Conservation (phyloP, 1,140 invertebrate species). For the Musca vetustissima region DNA sequence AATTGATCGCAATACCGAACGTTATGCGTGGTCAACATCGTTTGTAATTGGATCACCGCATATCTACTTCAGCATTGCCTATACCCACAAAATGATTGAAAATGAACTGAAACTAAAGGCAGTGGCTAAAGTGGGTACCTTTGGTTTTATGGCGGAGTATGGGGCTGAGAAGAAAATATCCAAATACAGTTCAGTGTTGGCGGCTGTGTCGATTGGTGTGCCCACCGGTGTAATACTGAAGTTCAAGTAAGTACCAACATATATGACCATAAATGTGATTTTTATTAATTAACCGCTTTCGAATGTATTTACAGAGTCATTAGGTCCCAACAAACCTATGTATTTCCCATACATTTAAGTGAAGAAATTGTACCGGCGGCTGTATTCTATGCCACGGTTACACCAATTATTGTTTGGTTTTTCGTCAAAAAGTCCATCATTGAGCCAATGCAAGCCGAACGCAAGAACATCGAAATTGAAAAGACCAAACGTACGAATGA, state of each 20-base stretch:
- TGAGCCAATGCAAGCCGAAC: slow-evolving; percentile 80
- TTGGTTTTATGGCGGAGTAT: slow-evolving; percentile 85
- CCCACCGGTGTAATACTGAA: slow-evolving; percentile 86
- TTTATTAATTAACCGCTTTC: too few relatives aligned
- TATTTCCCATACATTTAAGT: slow-evolving; percentile 87
- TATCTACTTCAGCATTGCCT: slow-evolving; percentile 74
- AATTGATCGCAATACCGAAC: slow-evolving; percentile 73
- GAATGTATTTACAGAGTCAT: slow-evolving; percentile 71
- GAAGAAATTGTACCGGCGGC: slow-evolving; percentile 87
- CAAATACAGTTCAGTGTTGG: slow-evolving; percentile 83
- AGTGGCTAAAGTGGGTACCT: slow-evolving; percentile 78
- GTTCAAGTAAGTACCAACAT: slow-evolving; percentile 70
- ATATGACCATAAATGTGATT: not conserved
- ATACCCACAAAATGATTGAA: slow-evolving; percentile 75
- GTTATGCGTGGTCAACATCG: slow-evolving; percentile 64
- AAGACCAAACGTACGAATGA: slow-evolving; percentile 74
- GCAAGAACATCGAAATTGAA: slow-evolving; percentile 74
- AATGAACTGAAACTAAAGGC: slow-evolving; percentile 76
- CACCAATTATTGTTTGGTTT: slow-evolving; percentile 79
- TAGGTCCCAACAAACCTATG: slow-evolving; percentile 84
- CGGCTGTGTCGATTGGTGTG: slow-evolving; percentile 79
- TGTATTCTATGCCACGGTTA: slow-evolving; percentile 89
- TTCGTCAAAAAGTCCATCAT: slow-evolving; percentile 83
- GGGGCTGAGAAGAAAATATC: slow-evolving; percentile 92
- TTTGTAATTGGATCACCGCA: slow-evolving; percentile 81